Conservation (phyloP, 2,797 vertebrate genomes). For the Oreonectes daqikongensis region DNA sequence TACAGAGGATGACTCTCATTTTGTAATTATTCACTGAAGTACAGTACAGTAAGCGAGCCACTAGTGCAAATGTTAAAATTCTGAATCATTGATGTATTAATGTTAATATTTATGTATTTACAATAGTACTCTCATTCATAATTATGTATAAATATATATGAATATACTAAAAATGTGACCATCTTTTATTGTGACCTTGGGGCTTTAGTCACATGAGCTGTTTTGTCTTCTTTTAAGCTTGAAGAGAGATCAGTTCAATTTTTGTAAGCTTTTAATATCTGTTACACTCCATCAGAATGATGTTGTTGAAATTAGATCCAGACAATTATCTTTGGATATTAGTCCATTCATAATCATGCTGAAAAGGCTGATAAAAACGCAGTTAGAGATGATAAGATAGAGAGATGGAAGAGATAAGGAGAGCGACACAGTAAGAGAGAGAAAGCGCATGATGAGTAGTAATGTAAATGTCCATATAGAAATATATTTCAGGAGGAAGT, state of each 20-base stretch:
- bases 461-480: conserved; percentile 8
- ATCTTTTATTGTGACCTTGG: conserved; percentile 19
- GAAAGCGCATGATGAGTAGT: not conserved
- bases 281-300: conserved; percentile 44
- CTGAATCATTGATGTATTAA: too few species aligned
- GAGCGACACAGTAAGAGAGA: not conserved
- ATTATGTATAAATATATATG: not conserved
- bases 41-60: too few species aligned
- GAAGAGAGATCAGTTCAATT: conserved; percentile 29
- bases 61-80: too few species aligned
- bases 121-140: not conserved
- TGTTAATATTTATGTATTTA: not conserved
- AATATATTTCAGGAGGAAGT: conserved; percentile 16
- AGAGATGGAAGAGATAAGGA: not conserved
- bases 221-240: conserved; percentile 24
- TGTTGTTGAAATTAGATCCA: conserved; percentile 44
- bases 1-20: too few species aligned
- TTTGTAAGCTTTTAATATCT: conserved; percentile 40
- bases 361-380: conserved; percentile 35
- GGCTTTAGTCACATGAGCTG: conserved; percentile 3
- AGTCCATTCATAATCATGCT: conserved; percentile 43
- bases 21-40: too few species aligned
- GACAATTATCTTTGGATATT: conserved; percentile 50
- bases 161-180: not conserved
- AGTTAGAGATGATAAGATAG: conserved; percentile 37